Base-by-base conservation (phyloP, 2,797 vertebrate genomes). In the Odontamblyopus rebecca region DNA sequence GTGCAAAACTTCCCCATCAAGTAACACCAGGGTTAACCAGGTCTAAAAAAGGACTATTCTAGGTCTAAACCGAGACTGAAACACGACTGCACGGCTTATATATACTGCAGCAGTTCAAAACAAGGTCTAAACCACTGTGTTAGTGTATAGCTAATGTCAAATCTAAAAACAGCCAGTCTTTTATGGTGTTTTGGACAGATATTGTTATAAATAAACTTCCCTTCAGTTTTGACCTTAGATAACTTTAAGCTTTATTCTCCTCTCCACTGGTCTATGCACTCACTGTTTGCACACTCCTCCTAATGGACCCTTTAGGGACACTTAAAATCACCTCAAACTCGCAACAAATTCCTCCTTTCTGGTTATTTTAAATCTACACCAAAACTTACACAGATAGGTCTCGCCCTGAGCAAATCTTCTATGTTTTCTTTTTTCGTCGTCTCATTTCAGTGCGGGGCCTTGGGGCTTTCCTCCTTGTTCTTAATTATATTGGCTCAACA, bases 241-340 rank as follows among this genome's bases (percentile, higher is more conserved):
- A 61, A 62, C 18, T 35, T 38, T 2, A 18, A 4, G 19, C 61
- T n/a, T 35, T 19, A 61, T 61, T 62, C 61, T 62, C 32, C 61
- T 18, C 61, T 62, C 32, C 30, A 62, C 61, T 32, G 61, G 18
- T 19, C 61, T 38, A 5, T 62, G 61, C 32, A 62, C 30, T 62
- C 64, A 7, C 64, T 50, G 27, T 67, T 67, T 67, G 64, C 64
- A 50, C 61, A 38, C 61, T 19, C 18, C 32, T 62, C 35, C n/a
- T 63, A 63, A 63, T 63, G 26, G 61, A 63, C n/a, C 61, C 61
- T 63, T 63, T n/a, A 41, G 35, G 61, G 61, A 63, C 35, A 44
- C 30, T 63, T 63, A 35, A 23, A 38, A 41, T n/a, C 61, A 18
- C 30, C 61, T 61, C 59, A 60, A 5, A 18, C 57, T 60, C 3